These are phyloP conservation scores for Eolophus roseicapilla DNA, from an alignment of 2,113 vertebrate species.

Conservation along the genomic window DNA sequence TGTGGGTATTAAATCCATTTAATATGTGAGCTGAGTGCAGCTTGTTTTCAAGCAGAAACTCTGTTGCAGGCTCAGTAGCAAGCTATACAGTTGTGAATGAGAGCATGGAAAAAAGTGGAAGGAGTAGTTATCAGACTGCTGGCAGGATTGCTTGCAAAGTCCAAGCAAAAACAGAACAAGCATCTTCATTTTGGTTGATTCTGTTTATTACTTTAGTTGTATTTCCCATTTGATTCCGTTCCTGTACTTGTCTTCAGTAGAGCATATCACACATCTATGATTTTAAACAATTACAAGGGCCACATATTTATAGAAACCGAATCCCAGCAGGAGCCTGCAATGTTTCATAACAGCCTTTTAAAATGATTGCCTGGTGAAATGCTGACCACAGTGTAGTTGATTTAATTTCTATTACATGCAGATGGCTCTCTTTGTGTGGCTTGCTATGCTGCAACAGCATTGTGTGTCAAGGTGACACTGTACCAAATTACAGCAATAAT, in stretches of 20 bases:
- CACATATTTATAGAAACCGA: not conserved
- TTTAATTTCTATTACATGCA: not conserved
- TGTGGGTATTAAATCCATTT: not conserved
- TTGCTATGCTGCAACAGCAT: not conserved
- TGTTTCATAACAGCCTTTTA: not conserved
- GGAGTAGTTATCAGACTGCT: not conserved
- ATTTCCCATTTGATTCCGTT: not conserved
- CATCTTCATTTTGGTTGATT: not conserved
- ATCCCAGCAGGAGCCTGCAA: not conserved
- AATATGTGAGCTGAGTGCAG: not conserved
- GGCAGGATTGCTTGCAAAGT: not conserved
- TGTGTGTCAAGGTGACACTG: conserved; percentile 36
- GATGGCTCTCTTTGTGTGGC: not conserved
- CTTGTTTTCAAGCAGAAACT: not conserved
- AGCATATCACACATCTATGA: not conserved
- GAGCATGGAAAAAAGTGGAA: not conserved
- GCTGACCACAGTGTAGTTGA: fast-evolving
- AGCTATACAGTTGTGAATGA: not conserved
- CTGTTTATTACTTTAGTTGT: not conserved
- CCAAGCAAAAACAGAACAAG: not conserved
- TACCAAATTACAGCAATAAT: not conserved
- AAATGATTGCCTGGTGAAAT: not conserved
- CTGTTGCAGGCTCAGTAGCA: not conserved
- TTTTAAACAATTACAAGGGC: not conserved
- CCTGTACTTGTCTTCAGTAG: not conserved